These are phyloP conservation scores for Embidobia sp. DNA, from an alignment of 2,888 invertebrate genomes.

Conservation along the genomic window DNA sequence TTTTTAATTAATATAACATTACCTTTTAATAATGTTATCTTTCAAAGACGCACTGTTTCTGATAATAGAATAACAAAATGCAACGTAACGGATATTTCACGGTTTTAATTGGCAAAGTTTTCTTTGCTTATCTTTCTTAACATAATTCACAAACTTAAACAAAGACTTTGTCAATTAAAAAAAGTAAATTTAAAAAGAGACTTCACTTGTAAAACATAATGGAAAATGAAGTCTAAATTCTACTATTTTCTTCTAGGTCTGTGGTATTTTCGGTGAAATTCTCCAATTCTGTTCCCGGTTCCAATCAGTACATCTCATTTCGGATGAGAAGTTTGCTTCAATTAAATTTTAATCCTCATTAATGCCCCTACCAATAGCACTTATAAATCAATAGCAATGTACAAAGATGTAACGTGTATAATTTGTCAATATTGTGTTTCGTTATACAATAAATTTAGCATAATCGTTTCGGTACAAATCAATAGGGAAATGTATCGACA, in stretches of 20 bases:
- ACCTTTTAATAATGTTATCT: too few species aligned
- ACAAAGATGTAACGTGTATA: slow-evolving; percentile 9
- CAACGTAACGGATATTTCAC: too few species aligned
- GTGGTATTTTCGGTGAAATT: slow-evolving; percentile 12
- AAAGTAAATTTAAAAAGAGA: too few species aligned
- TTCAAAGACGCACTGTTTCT: too few species aligned
- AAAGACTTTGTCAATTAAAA: too few species aligned
- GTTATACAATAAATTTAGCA: slow-evolving; percentile 10
- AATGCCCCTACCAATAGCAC: slow-evolving; percentile 27
- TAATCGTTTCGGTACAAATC: not conserved
- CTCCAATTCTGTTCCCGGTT: slow-evolving; percentile 12
- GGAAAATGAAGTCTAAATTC: too few species aligned
- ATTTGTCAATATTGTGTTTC: not conserved
- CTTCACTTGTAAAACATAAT: too few species aligned
- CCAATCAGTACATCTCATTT: slow-evolving; percentile 41
- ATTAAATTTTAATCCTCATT: slow-evolving; percentile 40
- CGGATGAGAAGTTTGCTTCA: slow-evolving; percentile 34
- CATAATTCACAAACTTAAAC: too few species aligned
- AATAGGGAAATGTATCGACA: not conserved
- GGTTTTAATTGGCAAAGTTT: too few species aligned
- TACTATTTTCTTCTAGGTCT: too few species aligned
- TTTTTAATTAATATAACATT: slow-evolving; percentile 23
- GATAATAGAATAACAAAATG: too few species aligned
- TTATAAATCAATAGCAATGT: slow-evolving; percentile 35
- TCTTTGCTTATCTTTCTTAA: too few species aligned